phyloP scores from a whole-genome alignment of 2,113 vertebrate genomes.

The Hiodon alosoides region DNA sequence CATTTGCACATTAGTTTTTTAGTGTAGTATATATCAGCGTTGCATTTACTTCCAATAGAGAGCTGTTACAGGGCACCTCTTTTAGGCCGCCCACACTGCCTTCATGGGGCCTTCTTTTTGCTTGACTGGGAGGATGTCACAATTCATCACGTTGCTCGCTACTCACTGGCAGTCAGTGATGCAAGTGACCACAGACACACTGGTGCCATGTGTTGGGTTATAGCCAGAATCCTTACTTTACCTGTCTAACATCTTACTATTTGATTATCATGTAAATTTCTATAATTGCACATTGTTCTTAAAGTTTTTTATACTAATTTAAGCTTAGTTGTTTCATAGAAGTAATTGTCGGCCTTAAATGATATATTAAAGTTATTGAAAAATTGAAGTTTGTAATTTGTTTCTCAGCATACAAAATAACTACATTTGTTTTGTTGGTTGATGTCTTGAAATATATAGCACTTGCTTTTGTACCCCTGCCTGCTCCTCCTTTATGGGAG shows the following conservation, averaged over 20 bases:
- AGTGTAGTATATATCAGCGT: background rate
- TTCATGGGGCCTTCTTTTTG: conserved; percentile 57
- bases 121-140: conserved; percentile 61
- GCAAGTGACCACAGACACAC: conserved; percentile 43
- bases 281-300: too few species aligned
- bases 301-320: too few species aligned
- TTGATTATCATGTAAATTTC: background rate
- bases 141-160: conserved; percentile 47
- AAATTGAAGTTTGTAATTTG: too few species aligned
- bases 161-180: conserved; percentile 44
- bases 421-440: too few species aligned
- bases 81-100: conserved; percentile 28
- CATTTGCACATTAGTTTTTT: too few species aligned
- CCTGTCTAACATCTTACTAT: background rate
- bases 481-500: too few species aligned
- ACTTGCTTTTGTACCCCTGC: too few species aligned
- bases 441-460: too few species aligned
- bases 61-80: conserved; percentile 64
- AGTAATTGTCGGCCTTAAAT: too few species aligned
- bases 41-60: conserved; percentile 54
- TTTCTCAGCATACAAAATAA: too few species aligned
- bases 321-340: background rate
- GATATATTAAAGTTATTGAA: too few species aligned
- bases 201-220: conserved; percentile 23
- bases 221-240: background rate